A percentile compares a stretch with the other conserved stretches of the same genome.
Evolutionary conservation across 2,888 invertebrate genomes (phyloP).

Genomic region (Lacanobia wlatinum): DNA sequence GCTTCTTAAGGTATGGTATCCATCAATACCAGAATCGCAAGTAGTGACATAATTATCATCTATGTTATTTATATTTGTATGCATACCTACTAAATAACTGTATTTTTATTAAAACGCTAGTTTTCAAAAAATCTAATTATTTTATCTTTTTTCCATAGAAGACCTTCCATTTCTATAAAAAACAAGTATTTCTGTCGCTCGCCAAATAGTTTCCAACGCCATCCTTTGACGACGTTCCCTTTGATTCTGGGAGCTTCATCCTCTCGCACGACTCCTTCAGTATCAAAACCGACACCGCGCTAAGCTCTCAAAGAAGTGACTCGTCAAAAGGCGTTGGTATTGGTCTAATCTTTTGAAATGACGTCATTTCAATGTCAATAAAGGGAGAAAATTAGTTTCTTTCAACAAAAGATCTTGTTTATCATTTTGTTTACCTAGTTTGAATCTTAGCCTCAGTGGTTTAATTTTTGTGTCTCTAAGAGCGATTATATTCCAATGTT

Average conservation of each 20-base stretch:
- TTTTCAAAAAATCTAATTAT: background rate
- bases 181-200: constrained; percentile 22
- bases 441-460: too few relatives aligned
- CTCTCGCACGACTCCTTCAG: constrained; percentile 31
- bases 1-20: background rate
- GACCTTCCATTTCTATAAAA: background rate
- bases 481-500: too few relatives aligned
- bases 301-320: constrained; percentile 57
- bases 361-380: constrained; percentile 9
- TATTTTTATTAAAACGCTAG: too few relatives aligned
- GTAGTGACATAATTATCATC: too few relatives aligned
- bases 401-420: background rate
- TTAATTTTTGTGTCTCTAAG: background rate
- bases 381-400: constrained; percentile 1
- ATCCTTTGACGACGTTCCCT: constrained; percentile 61
- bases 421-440: too few relatives aligned
- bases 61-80: too few relatives aligned
- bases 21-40: background rate
- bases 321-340: constrained; percentile 54
- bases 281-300: constrained; percentile 49
- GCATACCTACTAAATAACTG: too few relatives aligned
- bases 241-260: constrained; percentile 61
- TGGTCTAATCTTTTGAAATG: constrained; percentile 38
- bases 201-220: constrained; percentile 31
- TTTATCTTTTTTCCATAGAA: background rate